Base-by-base conservation (phyloP, 2,888 invertebrate genomes). In the Blastobasis lacticolella region DNA sequence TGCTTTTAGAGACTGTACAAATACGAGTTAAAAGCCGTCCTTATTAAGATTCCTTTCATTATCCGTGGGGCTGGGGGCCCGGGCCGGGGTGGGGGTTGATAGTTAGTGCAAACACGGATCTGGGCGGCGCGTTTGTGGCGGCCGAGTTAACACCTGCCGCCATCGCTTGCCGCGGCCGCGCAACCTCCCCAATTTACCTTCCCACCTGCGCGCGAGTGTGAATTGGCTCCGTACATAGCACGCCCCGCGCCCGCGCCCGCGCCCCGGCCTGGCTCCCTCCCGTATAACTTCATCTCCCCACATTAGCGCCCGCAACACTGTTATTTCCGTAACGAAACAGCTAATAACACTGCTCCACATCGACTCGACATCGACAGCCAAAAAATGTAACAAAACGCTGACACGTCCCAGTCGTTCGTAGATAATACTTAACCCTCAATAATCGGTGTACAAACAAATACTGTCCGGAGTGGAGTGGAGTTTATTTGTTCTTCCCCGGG, bases 401-500 rank as follows among this genome's bases (percentile, higher is more conserved):
- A 85, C 76, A 79, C 60, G 74, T 64, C 64, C 73, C 85, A 84
- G 79, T 76, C 85, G 86, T 74, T 72, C 63, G 60, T 62, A 82
- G 82, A 86, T 81, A 82, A 85, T 83, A 80, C 76, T 78, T 73
- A 73, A 73, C 78, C 83, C 79, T 75, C 77, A 78, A 84, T 86
- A 85, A 85, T 82, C 78, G 73, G 61, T 64, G 69, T 70, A 79
- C 78, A 84, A 85, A 87, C 81, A 86, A 86, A 86, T 79, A 81
- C 70, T 70, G 79, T 76, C 81, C 72, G 72, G 78, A 73, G 79
- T 82, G 81, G 81, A 83, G 78, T 78, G 72, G 75, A 54, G 75
- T 81, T 23, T 84, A 79, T 85, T 84, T 86, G 77, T 86, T 85
- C 87, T 85, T 86, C 81, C 78, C 78, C 71, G 69, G 80, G 81